These are phyloP conservation scores for Oryzias woworae DNA, from an alignment of 2,113 vertebrate species.

Conservation along the genomic window DNA sequence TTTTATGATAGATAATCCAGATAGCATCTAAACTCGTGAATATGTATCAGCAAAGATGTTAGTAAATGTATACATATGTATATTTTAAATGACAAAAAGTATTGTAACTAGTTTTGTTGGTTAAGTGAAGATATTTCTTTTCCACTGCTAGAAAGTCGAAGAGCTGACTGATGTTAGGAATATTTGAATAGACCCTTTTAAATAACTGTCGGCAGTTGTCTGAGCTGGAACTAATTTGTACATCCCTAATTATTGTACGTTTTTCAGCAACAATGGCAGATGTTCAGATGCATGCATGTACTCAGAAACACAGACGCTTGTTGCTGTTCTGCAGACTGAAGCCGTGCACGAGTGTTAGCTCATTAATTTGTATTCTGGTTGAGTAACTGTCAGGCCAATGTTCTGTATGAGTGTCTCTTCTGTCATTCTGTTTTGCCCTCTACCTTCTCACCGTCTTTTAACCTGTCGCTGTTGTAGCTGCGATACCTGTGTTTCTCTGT, in stretches of 20 bases:
- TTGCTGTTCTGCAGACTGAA: slow-evolving; percentile 23
- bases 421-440: slow-evolving; percentile 19
- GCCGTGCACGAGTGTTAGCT: slow-evolving; percentile 16
- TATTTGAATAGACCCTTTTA: not conserved
- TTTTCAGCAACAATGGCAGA: slow-evolving; percentile 23
- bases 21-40: too few species aligned
- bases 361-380: slow-evolving; percentile 46
- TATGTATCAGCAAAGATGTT: too few species aligned
- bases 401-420: slow-evolving; percentile 51
- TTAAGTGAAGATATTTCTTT: not conserved
- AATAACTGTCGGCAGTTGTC: not conserved
- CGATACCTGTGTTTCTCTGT: not conserved
- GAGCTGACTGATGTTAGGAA: not conserved
- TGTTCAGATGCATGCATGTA: slow-evolving; percentile 15
- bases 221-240: not conserved
- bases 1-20: too few species aligned
- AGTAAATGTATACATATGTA: too few species aligned
- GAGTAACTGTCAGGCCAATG: slow-evolving; percentile 31
- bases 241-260: not conserved
- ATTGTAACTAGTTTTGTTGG: too few species aligned
- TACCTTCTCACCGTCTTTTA: slow-evolving; percentile 15
- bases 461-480: not conserved
- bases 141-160: not conserved
- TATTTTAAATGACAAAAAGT: too few species aligned
- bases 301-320: slow-evolving; percentile 30